Base-by-base conservation (phyloP, 2,797 vertebrate genomes). In the Enteromius anoplus region DNA sequence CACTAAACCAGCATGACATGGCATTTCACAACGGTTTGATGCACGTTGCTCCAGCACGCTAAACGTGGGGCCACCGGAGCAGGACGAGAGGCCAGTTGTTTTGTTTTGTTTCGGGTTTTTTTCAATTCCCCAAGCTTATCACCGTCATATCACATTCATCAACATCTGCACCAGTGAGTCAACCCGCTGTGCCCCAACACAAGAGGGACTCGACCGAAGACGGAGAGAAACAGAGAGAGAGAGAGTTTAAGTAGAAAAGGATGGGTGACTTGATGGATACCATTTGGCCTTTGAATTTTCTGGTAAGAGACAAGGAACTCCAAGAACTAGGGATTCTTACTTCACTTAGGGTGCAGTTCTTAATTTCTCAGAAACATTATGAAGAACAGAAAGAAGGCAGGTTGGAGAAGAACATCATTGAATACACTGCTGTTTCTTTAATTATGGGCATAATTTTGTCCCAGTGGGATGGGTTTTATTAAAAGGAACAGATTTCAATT, bases 1-100 rank as follows among this genome's bases (percentile, higher is more conserved):
- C 82, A 90, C 93, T 93, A 94, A 93, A 95, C 90, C 91, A 87
- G 92, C 91, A 91, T 94, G 93, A 94, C 94, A 94, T 93, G 93
- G 93, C 94, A 93, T 93, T 95, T 93, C 90, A 92, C 93, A 91
- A 90, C 85, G 91, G 92, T 92, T 92, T 92, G 91, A 93, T 89
- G 89, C 89, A 89, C 86, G 81, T 86, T 87, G 86, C 89, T 91
- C 88, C 88, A 89, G 89, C 92, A 92, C 91, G 90, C 93, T 91
- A 93, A 92, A 93, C 90, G 90, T 83, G 88, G 8, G 83, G 91
- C 89, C 89, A 91, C 92, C 94, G 90, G 91, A 89, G 89, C 88
- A 88, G 92, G 91, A 88, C 80, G 68, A 89, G 88, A 82, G 84
- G 84, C 45, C 85, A 85, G 45, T 14, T 11, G 42, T 45, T 45